These are phyloP conservation scores for Styela clava DNA, from an alignment of 23 tunicate species.

Conservation along the genomic window DNA sequence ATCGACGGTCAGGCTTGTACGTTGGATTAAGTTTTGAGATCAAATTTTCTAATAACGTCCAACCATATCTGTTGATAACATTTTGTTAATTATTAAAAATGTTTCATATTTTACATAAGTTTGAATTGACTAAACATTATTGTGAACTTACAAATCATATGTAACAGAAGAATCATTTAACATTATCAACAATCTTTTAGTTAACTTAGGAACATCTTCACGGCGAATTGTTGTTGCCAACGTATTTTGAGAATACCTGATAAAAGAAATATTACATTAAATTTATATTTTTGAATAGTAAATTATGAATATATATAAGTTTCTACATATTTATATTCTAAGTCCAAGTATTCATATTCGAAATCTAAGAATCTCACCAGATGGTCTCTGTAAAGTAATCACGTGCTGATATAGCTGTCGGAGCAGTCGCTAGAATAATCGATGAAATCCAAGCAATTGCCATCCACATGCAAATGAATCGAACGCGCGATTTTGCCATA, in stretches of 20 bases:
- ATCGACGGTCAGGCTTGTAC: conserved; percentile 15
- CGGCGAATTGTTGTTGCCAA: neutral
- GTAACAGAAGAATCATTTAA: neutral
- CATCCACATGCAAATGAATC: neutral
- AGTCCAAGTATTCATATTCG: too few species aligned
- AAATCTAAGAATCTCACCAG: too few species aligned
- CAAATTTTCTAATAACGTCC: neutral
- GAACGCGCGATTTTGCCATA: neutral
- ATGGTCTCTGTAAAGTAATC: neutral
- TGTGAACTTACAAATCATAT: neutral
- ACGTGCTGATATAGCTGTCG: neutral
- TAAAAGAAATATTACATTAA: too few species aligned
- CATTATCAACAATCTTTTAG: neutral
- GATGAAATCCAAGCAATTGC: neutral
- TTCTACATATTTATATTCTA: too few species aligned
- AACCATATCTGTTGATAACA: neutral
- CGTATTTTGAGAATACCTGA: neutral
- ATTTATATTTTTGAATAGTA: too few species aligned
- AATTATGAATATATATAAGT: too few species aligned
- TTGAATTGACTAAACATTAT: too few species aligned
- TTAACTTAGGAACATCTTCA: neutral
- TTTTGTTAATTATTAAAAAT: too few species aligned
- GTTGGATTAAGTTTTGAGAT: conserved; percentile 2
- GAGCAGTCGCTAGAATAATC: neutral
- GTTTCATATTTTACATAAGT: neutral